Percentiles rank a stretch among this genome's conserved stretches.
These are phyloP conservation scores for Rhingia rostrata DNA, from an alignment of 2,888 invertebrate species.

Conservation along the genomic window DNA sequence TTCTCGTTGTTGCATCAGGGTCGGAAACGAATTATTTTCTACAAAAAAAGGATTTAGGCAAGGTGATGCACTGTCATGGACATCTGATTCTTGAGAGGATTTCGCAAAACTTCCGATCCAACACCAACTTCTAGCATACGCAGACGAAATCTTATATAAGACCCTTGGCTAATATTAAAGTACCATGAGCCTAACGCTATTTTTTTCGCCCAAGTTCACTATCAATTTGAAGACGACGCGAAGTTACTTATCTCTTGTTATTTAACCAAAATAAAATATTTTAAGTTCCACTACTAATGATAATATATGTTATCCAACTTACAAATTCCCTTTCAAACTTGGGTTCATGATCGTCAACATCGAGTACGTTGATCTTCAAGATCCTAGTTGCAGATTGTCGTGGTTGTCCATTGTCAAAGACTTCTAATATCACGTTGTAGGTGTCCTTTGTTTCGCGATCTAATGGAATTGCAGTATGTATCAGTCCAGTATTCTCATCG, in stretches of 20 bases:
- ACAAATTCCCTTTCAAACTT: conserved; percentile 88
- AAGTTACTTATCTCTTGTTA: too few species aligned
- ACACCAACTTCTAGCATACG: too few species aligned
- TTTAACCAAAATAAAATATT: too few species aligned
- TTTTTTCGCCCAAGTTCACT: not conserved
- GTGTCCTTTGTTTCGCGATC: conserved; percentile 90
- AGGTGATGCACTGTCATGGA: too few species aligned
- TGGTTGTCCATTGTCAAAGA: conserved; percentile 90
- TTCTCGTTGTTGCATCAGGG: too few species aligned
- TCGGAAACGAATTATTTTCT: too few species aligned
- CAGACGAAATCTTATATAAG: too few species aligned
- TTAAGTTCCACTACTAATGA: not conserved
- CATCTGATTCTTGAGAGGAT: too few species aligned
- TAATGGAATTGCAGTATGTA: conserved; percentile 87
- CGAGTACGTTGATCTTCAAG: conserved; percentile 87
- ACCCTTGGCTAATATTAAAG: not conserved
- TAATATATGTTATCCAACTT: conserved; percentile 77
- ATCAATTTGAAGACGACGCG: not conserved
- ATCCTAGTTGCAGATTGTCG: conserved; percentile 89
- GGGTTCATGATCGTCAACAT: conserved; percentile 92
- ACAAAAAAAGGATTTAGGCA: too few species aligned
- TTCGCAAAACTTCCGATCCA: too few species aligned
- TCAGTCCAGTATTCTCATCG: conserved; percentile 87
- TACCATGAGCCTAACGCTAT: not conserved
- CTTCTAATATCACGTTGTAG: conserved; percentile 91